Evolutionary conservation across 2,113 vertebrate genomes (phyloP), one percentile per base, ranked within the genome.

Genomic region (Amphiprion percula): DNA sequence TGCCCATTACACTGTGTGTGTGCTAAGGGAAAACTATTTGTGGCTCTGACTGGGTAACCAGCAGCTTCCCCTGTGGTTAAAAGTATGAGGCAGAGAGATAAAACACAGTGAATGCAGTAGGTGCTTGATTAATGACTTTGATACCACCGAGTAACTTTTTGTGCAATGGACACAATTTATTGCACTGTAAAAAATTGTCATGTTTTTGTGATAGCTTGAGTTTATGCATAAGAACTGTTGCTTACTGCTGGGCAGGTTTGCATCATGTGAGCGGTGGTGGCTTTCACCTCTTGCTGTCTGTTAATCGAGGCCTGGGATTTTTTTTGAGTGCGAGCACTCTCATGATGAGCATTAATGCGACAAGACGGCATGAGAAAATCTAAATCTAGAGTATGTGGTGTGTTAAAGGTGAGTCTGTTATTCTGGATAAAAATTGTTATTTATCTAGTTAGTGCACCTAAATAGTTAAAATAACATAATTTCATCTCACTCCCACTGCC

Each of bases 61-160:
- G 26, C 41, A 52, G 65, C 39, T 79, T 79, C 59, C 64, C 15
- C 14, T 87, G 73, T 68, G 76, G 79, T 74, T 10, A 37, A 10
- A 59, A 15, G 15, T 62, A 24, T 0, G 0, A 28, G 12, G 50
- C 53, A 44, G 46, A 47, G 30, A 66, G 10, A 71, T 50, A 12
- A 77, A 74, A 65, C 2, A 1, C 26, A 8, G 23, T n/a, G 2
- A 65, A 19, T 12, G 9, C 49, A 33, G 19, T 10, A 44, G 0
- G 24, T 54, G 17, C 53, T 39, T 65, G 68, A 47, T 56, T 50
- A 23, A 19, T 30, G 4, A 9, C 56, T 73, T 67, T 67, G 23
- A 77, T 17, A 60, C 28, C 16, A 69, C 4, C 41, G 49, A 63
- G 19, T 16, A 15, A n/a, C 75, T 53, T 73, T 77, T n/a, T 6